phyloP scores from a whole-genome alignment of 2,113 vertebrate genomes.

The Gorsachius goisagi region DNA sequence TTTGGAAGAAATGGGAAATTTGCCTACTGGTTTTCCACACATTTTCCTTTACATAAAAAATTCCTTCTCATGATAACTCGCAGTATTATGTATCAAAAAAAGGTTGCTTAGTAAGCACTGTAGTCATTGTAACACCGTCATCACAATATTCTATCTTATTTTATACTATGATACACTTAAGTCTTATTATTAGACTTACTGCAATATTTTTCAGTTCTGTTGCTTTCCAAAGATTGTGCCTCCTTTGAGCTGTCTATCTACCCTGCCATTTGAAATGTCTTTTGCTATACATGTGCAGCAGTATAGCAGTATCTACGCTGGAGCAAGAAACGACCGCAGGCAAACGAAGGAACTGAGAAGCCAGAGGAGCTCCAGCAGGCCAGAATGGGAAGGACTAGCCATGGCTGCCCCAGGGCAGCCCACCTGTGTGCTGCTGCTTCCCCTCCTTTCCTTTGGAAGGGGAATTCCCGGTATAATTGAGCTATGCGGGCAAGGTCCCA shows the following conservation, averaged over 20 bases:
- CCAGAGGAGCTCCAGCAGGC: not conserved
- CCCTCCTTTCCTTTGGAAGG: not conserved
- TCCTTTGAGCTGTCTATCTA: not conserved
- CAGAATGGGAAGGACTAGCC: not conserved
- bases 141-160: not conserved
- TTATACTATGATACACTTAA: not conserved
- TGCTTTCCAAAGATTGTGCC: not conserved
- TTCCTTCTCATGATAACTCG: not conserved
- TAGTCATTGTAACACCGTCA: not conserved
- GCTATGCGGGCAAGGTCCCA: not conserved
- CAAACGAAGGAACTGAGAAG: not conserved
- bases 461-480: not conserved
- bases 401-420: not conserved
- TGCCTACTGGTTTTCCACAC: not conserved
- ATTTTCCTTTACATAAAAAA: not conserved
- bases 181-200: not conserved
- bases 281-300: not conserved
- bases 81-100: not conserved
- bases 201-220: not conserved
- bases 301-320: not conserved
- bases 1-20: not conserved
- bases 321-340: rapidly evolving
- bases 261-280: not conserved
- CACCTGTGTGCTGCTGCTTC: not conserved
- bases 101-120: not conserved